These are phyloP conservation scores for Leptobrachium leishanense DNA, from an alignment of 2,113 vertebrate genomes.

Conservation along the genomic window DNA sequence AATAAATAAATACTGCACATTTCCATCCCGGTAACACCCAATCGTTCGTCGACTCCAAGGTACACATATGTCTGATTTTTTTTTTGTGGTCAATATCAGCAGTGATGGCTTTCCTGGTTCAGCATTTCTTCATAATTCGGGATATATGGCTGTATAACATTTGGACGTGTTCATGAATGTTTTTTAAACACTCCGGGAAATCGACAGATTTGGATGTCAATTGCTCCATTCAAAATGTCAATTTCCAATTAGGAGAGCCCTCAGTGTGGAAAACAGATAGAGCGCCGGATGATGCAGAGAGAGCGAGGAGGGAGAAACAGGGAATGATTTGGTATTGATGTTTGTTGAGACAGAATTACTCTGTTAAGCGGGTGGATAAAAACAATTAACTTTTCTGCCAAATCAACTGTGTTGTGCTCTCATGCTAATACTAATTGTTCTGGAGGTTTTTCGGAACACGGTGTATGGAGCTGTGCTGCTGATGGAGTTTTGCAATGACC, in stretches of 20 bases:
- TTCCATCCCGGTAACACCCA: no score
- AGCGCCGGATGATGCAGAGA: slow-evolving; percentile 15
- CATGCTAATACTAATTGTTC: slow-evolving; percentile 49
- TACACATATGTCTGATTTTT: no score
- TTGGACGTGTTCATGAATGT: slow-evolving; percentile 16
- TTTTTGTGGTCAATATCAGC: no score
- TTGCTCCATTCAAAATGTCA: slow-evolving; percentile 45
- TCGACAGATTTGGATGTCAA: slow-evolving; percentile 47
- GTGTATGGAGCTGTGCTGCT: slow-evolving; percentile 24
- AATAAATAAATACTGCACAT: no score
- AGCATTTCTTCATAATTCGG: neutral
- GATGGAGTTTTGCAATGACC: slow-evolving; percentile 43
- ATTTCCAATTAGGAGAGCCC: slow-evolving; percentile 46
- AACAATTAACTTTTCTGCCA: slow-evolving; percentile 51
- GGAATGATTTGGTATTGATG: slow-evolving; percentile 49
- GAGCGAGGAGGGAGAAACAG: slow-evolving; percentile 19
- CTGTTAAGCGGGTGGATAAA: slow-evolving; percentile 49
- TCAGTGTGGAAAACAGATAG: slow-evolving; percentile 37
- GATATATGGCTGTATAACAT: slow-evolving; percentile 15
- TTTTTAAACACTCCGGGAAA: slow-evolving; percentile 40
- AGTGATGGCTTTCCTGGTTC: neutral
- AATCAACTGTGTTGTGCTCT: slow-evolving; percentile 47
- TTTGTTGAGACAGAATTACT: slow-evolving; percentile 50
- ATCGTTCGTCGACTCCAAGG: no score
- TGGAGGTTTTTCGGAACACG: slow-evolving; percentile 26